A percentile compares a stretch with the other conserved stretches of the same genome.
Evolutionary conservation across 2,113 vertebrate species (phyloP).

Genomic region (Syngnathus floridae): DNA sequence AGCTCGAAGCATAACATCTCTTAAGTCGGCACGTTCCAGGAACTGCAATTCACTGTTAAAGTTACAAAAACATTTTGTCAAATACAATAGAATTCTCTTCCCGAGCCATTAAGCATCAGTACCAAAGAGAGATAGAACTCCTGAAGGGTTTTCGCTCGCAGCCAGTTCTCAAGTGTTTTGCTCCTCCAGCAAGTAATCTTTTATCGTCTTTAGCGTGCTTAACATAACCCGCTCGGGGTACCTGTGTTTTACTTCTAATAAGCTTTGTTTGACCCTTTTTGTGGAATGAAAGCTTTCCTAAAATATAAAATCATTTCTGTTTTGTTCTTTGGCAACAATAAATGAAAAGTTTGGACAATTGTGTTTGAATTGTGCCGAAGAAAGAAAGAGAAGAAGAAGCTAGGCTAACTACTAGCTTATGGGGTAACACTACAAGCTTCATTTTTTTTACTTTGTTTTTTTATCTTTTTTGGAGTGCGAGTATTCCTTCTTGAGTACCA

Average conservation of each 20-base stretch:
- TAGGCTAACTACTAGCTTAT: too few relatives aligned
- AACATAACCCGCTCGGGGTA: slow-evolving; percentile 11
- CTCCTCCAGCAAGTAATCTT: slow-evolving; percentile 45
- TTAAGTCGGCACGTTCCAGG: too few relatives aligned
- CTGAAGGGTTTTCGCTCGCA: slow-evolving; percentile 12
- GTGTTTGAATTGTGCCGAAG: too few relatives aligned
- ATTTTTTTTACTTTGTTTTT: too few relatives aligned
- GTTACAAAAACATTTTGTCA: too few relatives aligned
- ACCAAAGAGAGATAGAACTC: slow-evolving; percentile 12
- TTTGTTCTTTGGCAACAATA: background rate
- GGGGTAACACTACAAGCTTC: too few relatives aligned
- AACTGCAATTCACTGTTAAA: too few relatives aligned
- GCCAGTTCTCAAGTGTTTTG: slow-evolving; percentile 14
- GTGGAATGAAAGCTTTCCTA: background rate
- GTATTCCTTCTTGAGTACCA: too few relatives aligned
- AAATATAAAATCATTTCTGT: background rate
- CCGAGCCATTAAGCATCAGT: background rate
- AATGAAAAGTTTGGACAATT: background rate
- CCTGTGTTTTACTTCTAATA: background rate
- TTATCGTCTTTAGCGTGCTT: slow-evolving; percentile 32
- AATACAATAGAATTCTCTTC: slow-evolving; percentile 10
- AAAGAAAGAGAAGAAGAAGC: too few relatives aligned
- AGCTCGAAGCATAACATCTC: too few relatives aligned
- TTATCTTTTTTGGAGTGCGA: too few relatives aligned
- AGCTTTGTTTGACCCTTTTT: background rate